Evolutionary conservation across 2,888 invertebrate genomes (phyloP).

Genomic region (Galeruca laticollis): DNA sequence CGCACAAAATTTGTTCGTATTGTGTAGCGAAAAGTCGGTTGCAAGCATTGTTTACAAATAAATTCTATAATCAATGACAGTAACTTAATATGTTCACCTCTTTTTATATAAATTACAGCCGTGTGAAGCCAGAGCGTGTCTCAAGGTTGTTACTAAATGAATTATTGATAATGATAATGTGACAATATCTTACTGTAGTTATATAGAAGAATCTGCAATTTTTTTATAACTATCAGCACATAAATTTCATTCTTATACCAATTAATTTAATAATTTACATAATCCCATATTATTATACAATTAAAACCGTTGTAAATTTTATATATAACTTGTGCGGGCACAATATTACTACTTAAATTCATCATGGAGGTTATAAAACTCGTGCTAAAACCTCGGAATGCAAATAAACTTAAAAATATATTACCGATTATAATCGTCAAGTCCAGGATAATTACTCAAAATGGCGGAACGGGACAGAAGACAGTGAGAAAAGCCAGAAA

Average conservation of each 20-base stretch:
- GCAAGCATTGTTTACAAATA: no score
- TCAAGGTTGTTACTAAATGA: no score
- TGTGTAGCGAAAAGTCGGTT: no score
- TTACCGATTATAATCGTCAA: slow-evolving; percentile 6
- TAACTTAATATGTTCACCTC: no score
- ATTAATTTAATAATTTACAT: background rate
- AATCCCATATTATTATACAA: background rate
- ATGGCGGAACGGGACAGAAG: slow-evolving; percentile 23
- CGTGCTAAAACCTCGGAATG: slow-evolving; percentile 31
- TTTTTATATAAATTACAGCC: no score
- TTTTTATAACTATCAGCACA: background rate
- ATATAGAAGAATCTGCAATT: no score
- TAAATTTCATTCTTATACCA: background rate
- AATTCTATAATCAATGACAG: no score
- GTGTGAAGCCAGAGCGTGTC: no score
- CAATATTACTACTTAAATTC: background rate
- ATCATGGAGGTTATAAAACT: slow-evolving; percentile 17
- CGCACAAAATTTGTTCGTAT: no score
- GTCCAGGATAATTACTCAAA: slow-evolving; percentile 30
- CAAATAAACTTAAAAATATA: slow-evolving; percentile 11
- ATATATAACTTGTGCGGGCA: background rate
- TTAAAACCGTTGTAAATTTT: background rate
- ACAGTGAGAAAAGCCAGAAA: slow-evolving; percentile 36
- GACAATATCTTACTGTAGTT: no score
- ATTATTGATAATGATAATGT: no score